A percentile compares a stretch with the other conserved stretches of the same genome.
phyloP scores from a whole-genome alignment of 2,888 invertebrate species.

The Aquatica leii region DNA sequence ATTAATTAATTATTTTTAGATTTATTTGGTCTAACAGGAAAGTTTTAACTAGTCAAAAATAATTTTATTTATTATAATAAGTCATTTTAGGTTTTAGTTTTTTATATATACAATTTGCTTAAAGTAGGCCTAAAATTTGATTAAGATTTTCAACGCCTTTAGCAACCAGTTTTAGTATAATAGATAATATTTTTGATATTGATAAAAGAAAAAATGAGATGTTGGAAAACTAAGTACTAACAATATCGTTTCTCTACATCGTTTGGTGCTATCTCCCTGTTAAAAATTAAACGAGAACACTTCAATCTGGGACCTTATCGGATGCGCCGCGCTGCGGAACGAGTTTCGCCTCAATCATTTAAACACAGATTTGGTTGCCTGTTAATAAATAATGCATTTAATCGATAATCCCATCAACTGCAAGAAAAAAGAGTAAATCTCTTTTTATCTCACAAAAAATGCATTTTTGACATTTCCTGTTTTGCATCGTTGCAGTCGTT shows the following conservation, averaged over 20 bases:
- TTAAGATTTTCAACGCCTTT: too few relatives aligned
- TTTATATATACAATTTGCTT: too few relatives aligned
- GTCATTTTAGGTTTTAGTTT: too few relatives aligned
- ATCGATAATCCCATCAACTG: conserved; percentile 27
- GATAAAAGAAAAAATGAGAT: neutral
- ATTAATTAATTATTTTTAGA: too few relatives aligned
- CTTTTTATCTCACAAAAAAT: conserved; percentile 23
- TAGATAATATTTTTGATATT: conserved; percentile 11
- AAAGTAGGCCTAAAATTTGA: too few relatives aligned
- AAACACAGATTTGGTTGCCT: conserved; percentile 36
- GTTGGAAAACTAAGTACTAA: conserved; percentile 2
- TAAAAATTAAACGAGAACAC: conserved; percentile 37
- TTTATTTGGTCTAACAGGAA: too few relatives aligned
- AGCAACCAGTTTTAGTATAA: too few relatives aligned
- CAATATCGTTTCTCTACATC: conserved; percentile 22
- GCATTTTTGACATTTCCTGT: conserved; percentile 15
- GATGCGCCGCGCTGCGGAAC: conserved; percentile 34
- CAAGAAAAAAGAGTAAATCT: conserved; percentile 24
- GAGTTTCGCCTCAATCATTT: conserved; percentile 36
- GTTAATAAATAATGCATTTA: conserved; percentile 35
- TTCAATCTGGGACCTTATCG: conserved; percentile 36
- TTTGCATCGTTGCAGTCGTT: conserved; percentile 5
- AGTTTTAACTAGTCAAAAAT: too few relatives aligned
- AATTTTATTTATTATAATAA: too few relatives aligned
- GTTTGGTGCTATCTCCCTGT: conserved; percentile 24